Evolutionary conservation across 2,888 invertebrate genomes (phyloP), one percentile per base, ranked within the genome.

Genomic region (Abrostola tripartita): DNA sequence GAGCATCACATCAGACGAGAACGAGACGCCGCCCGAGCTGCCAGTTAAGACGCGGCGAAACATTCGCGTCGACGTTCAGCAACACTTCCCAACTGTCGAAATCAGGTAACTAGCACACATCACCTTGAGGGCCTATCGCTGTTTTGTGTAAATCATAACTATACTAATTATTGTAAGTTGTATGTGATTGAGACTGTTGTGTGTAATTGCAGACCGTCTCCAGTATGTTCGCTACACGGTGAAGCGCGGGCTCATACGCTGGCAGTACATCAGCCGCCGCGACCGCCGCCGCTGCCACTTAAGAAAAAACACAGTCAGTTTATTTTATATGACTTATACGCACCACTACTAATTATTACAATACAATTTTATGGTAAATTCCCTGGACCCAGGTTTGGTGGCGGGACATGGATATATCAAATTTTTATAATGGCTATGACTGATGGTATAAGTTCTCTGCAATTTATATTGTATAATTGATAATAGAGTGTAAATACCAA

Each of bases 281-380:
- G 98, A 49, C 98, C 98, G 71, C 99, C 99, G 70, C 99, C 99
- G 55, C 94, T 99, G 75, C 99, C 99, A 49, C 96, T 97, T 52
- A 99, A 99, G 95, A 98, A 98, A 93, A 97, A 97, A 92, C 98
- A 99, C 95, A 98, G 98, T 98, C 96, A 98, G 98, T 97, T 2
- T 24, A 92, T 84, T n/a, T 61, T 6, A 38, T 11, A 11, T 14
- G 37, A 5, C 56, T 51, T 54, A 50, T 37, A 49, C 41, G 24
- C 49, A 60, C n/a, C 40, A 11, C 6, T 37, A 44, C 44, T 42
- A 9, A 57, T 50, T 24, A 73, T 57, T 53, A 41, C 41, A 24
- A 12, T 44, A 40, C 57, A 57, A 66, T 67, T 52, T 12, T 49
- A 49, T 56, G 6, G 11, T 62, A 62, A 68, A 11, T 50, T 44